Percentiles rank a stretch among this genome's conserved stretches.
Conservation (phyloP, 2,888 invertebrate genomes). For the Dynastes tityus region DNA sequence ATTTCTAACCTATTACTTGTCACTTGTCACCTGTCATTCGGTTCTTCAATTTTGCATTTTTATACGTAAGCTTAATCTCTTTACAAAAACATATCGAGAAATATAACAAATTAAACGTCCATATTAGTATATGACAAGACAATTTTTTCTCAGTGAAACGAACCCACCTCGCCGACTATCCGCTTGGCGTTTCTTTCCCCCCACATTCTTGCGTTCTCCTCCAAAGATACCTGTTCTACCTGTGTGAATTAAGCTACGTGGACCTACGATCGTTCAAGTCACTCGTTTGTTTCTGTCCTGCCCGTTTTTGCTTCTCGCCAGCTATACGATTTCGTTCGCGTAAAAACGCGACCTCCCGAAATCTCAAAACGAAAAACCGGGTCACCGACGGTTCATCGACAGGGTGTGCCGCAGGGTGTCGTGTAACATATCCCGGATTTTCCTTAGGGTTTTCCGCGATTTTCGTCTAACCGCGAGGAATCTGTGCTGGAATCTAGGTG, state of each 20-base stretch:
- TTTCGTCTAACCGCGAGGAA: conserved; percentile 10
- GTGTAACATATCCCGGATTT: conserved; percentile 4
- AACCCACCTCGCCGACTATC: conserved; percentile 47
- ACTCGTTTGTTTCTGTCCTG: conserved; percentile 20
- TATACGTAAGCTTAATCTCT: no score
- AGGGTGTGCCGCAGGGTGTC: conserved; percentile 40
- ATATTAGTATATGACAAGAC: no score
- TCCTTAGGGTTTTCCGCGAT: not conserved
- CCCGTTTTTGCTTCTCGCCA: conserved; percentile 15
- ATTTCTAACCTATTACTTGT: no score
- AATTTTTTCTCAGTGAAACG: not conserved
- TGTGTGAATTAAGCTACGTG: conserved; percentile 60
- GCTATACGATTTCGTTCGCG: not conserved
- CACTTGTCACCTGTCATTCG: no score
- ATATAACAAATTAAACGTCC: no score
- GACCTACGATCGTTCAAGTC: conserved; percentile 58
- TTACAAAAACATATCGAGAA: no score
- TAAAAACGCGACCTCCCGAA: not conserved
- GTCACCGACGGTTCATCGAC: conserved; percentile 17
- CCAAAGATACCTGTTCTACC: conserved; percentile 60
- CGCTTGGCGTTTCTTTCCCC: conserved; percentile 47
- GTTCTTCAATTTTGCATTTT: no score
- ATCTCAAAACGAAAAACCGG: conserved; percentile 17
- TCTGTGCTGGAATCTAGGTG: conserved; percentile 56
- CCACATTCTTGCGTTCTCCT: conserved; percentile 58